These are phyloP conservation scores for Zosterops borbonicus DNA, from an alignment of 2,113 vertebrate species.

Conservation along the genomic window DNA sequence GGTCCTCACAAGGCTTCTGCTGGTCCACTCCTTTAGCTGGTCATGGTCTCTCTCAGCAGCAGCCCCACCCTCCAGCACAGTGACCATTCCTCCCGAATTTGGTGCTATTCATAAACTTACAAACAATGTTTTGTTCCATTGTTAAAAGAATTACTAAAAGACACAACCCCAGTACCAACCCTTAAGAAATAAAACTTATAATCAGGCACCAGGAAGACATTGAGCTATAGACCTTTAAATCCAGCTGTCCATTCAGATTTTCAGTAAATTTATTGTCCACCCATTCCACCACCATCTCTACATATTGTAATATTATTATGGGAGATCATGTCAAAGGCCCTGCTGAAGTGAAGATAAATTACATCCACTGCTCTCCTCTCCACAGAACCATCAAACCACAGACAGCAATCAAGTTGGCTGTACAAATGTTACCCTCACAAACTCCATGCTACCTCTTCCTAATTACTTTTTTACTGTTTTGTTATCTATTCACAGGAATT, in stretches of 20 bases:
- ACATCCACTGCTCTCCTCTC: background rate
- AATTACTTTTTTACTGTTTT: background rate
- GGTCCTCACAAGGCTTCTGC: background rate
- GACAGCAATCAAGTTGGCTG: background rate
- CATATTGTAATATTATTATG: background rate
- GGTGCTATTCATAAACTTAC: background rate
- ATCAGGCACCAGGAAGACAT: background rate
- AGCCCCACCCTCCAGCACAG: background rate
- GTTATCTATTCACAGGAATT: background rate
- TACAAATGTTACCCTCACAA: background rate
- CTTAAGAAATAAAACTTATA: background rate
- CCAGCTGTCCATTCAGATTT: background rate
- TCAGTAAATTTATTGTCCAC: background rate
- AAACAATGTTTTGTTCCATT: background rate
- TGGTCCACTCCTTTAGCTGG: background rate
- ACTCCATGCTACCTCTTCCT: background rate
- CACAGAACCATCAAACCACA: background rate
- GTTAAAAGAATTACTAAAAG: background rate
- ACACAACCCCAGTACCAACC: background rate
- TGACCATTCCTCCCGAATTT: background rate
- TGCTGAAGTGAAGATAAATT: background rate
- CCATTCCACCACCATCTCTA: background rate
- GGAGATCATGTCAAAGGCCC: background rate
- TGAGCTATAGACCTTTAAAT: background rate
- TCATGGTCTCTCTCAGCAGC: background rate